Conservation (phyloP, 1,140 invertebrate genomes). For the Drosophila sp. region DNA sequence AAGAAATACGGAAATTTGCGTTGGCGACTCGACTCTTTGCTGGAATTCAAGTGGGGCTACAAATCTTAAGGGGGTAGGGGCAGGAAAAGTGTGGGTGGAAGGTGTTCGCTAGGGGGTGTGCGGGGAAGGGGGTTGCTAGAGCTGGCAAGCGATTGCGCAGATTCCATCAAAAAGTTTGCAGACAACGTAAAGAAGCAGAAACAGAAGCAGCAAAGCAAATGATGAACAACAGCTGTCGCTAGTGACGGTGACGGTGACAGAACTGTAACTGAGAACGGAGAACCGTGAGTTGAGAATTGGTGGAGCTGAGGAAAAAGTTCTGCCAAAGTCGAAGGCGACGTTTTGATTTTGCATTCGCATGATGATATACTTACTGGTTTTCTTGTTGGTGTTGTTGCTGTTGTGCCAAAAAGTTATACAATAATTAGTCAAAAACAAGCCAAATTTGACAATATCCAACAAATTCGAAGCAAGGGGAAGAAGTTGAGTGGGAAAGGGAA, state of each 20-base stretch:
- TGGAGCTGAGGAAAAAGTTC: background rate
- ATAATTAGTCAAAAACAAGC: conserved; percentile 54
- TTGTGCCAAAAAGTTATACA: conserved; percentile 54
- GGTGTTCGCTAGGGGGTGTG: background rate
- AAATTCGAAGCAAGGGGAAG: background rate
- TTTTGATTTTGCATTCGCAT: conserved; percentile 38
- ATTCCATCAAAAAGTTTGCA: conserved; percentile 44
- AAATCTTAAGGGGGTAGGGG: too few species aligned
- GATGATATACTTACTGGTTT: conserved; percentile 4
- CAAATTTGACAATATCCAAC: conserved; percentile 16
- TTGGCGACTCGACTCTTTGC: conserved; percentile 20
- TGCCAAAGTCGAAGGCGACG: conserved; percentile 7
- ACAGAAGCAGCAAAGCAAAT: conserved; percentile 1
- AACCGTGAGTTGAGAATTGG: background rate
- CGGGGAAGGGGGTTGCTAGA: background rate
- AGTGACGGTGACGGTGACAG: conserved; percentile 6
- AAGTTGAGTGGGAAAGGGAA: background rate
- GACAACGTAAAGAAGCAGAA: conserved; percentile 24
- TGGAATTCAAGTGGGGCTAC: background rate
- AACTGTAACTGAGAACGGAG: background rate
- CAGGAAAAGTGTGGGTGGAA: background rate
- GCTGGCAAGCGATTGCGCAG: conserved; percentile 15
- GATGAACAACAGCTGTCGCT: conserved; percentile 28
- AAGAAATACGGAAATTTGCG: conserved; percentile 43
- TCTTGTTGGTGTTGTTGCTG: too few species aligned